Evolutionary conservation across 2,113 vertebrate species (phyloP), one percentile per base, ranked within the genome.

Genomic region (Cebidichthys violaceus): DNA sequence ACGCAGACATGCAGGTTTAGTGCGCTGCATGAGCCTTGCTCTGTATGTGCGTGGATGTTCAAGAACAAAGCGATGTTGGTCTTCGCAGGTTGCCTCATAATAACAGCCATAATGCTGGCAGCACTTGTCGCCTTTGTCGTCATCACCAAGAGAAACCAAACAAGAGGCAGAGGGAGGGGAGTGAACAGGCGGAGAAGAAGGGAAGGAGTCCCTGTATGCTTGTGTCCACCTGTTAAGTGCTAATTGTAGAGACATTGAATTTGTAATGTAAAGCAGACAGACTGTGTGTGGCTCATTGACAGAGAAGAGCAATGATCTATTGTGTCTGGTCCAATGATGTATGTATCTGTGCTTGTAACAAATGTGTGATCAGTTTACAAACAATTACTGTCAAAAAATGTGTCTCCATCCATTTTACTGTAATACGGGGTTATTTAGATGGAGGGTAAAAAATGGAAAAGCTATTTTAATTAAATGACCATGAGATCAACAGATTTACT

Each of bases 1-100:
- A 47, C 11, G 0, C 69, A 79, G 10, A 13, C 13, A 17, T 99
- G 96, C 6, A 9, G 18, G 4, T 14, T 61, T 6, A 80, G 24
- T 1, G 67, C 33, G 4, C 70, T 52, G 0, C 78, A 77, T 13
- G 37, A 73, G 0, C 69, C 79, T 1, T 99, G 98, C 27, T 70
- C 80, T 0, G 4, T 92, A 9, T 99, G 98, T 75, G 60, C 70
- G 0, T 92, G 95, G 70, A 35, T 98, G 72, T 69, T 91, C 11
- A 91, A 96, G 83, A 96, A 97, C 93, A 97, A 96, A 82, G 89
- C 96, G 0, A 77, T 98, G 8, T 90, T 98, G 77, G 97, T 99
- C 81, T 98, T 99, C 35, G 92, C 93, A 24, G 93, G 92, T 39
- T 98, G 96, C 86, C 88, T 98, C 39, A 91, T 97, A 29, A 92